phyloP scores from a whole-genome alignment of 2,888 invertebrate species.

The Autographa gamma region DNA sequence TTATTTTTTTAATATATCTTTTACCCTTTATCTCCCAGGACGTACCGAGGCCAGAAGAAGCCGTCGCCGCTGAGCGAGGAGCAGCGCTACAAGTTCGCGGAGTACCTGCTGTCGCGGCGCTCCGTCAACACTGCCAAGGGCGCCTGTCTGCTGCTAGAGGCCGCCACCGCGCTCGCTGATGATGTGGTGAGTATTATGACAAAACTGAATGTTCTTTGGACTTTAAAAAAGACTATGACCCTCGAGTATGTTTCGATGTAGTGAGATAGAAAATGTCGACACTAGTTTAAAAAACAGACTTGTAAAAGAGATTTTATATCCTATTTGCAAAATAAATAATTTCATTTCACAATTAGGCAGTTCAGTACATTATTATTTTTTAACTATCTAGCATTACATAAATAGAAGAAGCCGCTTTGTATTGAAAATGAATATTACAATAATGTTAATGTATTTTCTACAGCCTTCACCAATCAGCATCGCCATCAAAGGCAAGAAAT shows the following conservation, averaged over 20 bases:
- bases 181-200: conserved; percentile 88
- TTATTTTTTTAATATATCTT: too few relatives aligned
- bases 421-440: not conserved
- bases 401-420: too few relatives aligned
- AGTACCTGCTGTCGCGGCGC: conserved; percentile 96
- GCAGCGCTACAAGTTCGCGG: conserved; percentile 96
- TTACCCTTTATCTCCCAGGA: conserved; percentile 57
- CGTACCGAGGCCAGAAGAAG: conserved; percentile 77
- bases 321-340: too few relatives aligned
- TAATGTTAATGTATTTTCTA: not conserved
- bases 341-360: too few relatives aligned
- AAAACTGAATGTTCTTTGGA: too few relatives aligned
- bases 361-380: too few relatives aligned
- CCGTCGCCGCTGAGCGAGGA: conserved; percentile 91
- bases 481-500: conserved; percentile 93
- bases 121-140: conserved; percentile 96
- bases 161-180: conserved; percentile 91
- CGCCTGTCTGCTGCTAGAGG: conserved; percentile 94
- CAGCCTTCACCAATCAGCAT: conserved; percentile 95
- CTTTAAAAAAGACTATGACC: too few relatives aligned
- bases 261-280: too few relatives aligned
- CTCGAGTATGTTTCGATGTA: too few relatives aligned
- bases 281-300: too few relatives aligned
- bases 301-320: too few relatives aligned
- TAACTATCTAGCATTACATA: too few relatives aligned